A percentile compares a stretch with the other conserved stretches of the same genome.
Conservation (phyloP, 2,113 vertebrate species). For the Corapipo altera region DNA sequence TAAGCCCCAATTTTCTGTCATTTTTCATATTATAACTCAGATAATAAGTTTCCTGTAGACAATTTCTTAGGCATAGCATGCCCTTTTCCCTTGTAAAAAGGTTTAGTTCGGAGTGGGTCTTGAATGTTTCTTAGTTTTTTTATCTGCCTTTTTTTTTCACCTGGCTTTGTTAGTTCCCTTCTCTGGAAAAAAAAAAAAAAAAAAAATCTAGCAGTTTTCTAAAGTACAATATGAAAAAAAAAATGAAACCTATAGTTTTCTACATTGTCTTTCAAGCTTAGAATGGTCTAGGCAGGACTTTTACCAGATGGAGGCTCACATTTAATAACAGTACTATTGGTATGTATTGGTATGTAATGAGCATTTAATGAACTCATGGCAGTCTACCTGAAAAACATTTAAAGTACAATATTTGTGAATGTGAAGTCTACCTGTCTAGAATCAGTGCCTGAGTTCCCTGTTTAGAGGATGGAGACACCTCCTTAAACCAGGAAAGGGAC, state of each 20-base stretch:
- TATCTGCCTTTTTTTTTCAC: not conserved
- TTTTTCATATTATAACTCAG: not conserved
- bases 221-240: not conserved
- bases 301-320: not conserved
- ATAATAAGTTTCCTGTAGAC: not conserved
- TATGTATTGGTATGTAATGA: not conserved
- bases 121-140: not conserved
- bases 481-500: not conserved
- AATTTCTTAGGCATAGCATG: not conserved
- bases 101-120: not conserved
- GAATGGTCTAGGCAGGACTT: not conserved
- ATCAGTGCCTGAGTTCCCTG: not conserved
- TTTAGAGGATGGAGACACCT: not conserved
- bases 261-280: not conserved
- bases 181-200: not conserved
- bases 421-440: not conserved
- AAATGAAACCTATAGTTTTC: not conserved
- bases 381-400: not conserved
- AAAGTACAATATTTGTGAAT: not conserved
- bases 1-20: not conserved
- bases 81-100: not conserved
- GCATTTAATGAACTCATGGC: not conserved
- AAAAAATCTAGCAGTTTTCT: not conserved
- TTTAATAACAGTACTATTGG: not conserved
- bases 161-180: not conserved